These are phyloP conservation scores for Parambassis ranga DNA, from an alignment of 2,797 vertebrate species.

Conservation along the genomic window DNA sequence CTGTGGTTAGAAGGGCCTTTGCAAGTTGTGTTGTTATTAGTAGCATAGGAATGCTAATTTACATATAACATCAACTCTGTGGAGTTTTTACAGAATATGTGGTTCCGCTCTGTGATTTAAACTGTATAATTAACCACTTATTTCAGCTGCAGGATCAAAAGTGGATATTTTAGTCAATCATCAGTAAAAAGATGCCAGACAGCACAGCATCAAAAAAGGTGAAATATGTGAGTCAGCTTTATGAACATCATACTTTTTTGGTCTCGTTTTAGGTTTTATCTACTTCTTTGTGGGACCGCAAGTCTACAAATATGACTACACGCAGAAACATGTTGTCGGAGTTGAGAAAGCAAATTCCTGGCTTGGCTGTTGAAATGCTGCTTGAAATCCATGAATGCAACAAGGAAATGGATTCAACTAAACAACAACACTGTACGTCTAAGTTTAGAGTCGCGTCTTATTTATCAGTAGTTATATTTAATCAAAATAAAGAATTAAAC, in stretches of 20 bases:
- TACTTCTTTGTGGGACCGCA: constrained; percentile 78
- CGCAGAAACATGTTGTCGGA: constrained; percentile 62
- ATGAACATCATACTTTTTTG: background rate
- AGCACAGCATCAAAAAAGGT: background rate
- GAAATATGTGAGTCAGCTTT: background rate
- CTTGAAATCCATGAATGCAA: background rate
- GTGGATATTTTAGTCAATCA: constrained; percentile 22
- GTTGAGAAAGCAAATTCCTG: constrained; percentile 77
- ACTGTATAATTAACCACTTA: constrained; percentile 35
- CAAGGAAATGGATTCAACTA: constrained; percentile 9
- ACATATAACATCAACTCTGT: background rate
- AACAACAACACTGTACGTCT: constrained; percentile 1
- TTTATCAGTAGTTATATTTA: constrained; percentile 18
- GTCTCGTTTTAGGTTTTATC: constrained; percentile 72
- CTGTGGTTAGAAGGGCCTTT: constrained; percentile 12
- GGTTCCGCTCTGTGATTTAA: constrained; percentile 25
- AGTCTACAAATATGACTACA: constrained; percentile 75
- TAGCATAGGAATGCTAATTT: constrained; percentile 28
- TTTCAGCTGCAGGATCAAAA: constrained; percentile 20
- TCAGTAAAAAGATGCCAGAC: background rate
- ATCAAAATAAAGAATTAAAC: constrained; percentile 41
- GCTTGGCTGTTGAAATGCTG: constrained; percentile 74
- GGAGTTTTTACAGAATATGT: constrained; percentile 9
- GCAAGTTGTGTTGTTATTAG: constrained; percentile 13
- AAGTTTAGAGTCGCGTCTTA: constrained; percentile 2